Evolutionary conservation across 2,888 invertebrate species (phyloP).

Genomic region (Netelia virgata): DNA sequence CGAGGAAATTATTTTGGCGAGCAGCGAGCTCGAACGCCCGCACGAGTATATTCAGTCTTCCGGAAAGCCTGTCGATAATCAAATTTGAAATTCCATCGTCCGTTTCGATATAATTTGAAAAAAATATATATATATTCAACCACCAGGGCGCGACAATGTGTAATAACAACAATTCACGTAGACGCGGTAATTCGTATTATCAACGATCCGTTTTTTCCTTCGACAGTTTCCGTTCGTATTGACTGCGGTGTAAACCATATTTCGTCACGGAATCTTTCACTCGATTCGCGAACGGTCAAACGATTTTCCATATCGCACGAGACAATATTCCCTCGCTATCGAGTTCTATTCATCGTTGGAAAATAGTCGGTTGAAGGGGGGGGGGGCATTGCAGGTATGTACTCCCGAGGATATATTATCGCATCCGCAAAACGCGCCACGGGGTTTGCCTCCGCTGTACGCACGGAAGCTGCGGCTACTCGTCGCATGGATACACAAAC

Average conservation of each 20-base stretch:
- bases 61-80: constrained; percentile 73
- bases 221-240: constrained; percentile 58
- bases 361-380: constrained; percentile 23
- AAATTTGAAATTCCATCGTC: constrained; percentile 61
- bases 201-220: constrained; percentile 69
- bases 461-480: constrained; percentile 38
- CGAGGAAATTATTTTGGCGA: constrained; percentile 48
- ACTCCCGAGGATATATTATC: constrained; percentile 56
- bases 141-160: not conserved
- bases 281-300: constrained; percentile 5
- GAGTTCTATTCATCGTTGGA: constrained; percentile 50
- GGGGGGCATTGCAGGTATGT: constrained; percentile 42
- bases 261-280: constrained; percentile 11
- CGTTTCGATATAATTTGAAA: constrained; percentile 51
- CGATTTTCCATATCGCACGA: constrained; percentile 16
- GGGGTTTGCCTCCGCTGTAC: constrained; percentile 36
- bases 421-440: constrained; percentile 39
- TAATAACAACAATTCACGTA: constrained; percentile 65
- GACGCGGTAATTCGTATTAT: constrained; percentile 71
- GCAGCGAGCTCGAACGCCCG: constrained; percentile 45
- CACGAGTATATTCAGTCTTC: constrained; percentile 53
- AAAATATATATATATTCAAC: not conserved
- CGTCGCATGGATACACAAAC: constrained; percentile 33
- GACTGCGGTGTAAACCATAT: constrained; percentile 21
- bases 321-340: constrained; percentile 36